These are phyloP conservation scores for Solenopsis invicta DNA, from an alignment of 1,140 invertebrate genomes.

Conservation along the genomic window DNA sequence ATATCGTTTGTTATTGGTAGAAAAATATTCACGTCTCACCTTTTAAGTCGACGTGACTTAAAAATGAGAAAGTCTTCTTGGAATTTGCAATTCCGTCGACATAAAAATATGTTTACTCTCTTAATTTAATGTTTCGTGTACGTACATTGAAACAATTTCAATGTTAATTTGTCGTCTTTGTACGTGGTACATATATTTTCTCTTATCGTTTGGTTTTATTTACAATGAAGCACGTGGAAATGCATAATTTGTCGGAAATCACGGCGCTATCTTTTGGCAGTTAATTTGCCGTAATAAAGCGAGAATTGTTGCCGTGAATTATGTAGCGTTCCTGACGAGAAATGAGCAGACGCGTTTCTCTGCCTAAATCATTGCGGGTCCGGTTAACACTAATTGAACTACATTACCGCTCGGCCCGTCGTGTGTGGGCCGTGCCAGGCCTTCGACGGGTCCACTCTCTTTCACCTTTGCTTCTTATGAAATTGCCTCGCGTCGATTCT, in stretches of 20 bases:
- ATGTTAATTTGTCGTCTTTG: slow-evolving; percentile 4
- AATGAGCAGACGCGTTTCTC: slow-evolving; percentile 10
- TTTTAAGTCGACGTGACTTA: background rate
- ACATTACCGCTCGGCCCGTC: slow-evolving; percentile 39
- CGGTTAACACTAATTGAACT: slow-evolving; percentile 68
- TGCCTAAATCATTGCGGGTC: slow-evolving; percentile 46
- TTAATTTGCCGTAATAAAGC: slow-evolving; percentile 48
- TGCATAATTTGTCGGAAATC: slow-evolving; percentile 19
- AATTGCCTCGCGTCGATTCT: slow-evolving; percentile 57
- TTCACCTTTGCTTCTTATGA: slow-evolving; percentile 65
- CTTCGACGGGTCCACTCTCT: slow-evolving; percentile 63
- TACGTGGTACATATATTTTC: too few species aligned
- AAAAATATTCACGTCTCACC: background rate
- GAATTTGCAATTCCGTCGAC: background rate
- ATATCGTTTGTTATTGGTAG: background rate
- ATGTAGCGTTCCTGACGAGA: slow-evolving; percentile 34
- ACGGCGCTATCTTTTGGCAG: background rate
- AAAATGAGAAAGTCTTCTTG: background rate
- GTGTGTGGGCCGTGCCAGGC: slow-evolving; percentile 51
- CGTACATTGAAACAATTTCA: background rate
- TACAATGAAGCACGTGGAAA: background rate
- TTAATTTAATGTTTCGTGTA: background rate
- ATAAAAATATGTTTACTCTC: slow-evolving; percentile 15
- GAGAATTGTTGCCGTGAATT: slow-evolving; percentile 30
- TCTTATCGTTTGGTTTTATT: background rate